phyloP scores from a whole-genome alignment of 2,113 vertebrate genomes.

The Peromyscus californicus region DNA sequence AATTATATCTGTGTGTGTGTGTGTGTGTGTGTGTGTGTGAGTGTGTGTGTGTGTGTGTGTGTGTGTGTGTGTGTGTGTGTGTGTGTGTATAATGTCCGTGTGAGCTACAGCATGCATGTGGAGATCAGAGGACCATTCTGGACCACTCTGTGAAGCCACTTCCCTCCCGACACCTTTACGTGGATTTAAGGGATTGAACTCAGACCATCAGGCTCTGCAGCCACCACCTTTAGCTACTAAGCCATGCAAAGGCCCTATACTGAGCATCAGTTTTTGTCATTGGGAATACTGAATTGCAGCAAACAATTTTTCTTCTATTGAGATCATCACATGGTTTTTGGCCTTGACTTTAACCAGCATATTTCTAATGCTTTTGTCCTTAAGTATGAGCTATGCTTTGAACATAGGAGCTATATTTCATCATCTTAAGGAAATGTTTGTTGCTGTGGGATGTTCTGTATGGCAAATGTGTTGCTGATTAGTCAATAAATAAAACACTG shows the following conservation, averaged over 20 bases:
- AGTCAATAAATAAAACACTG: too few species aligned
- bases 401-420: background rate
- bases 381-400: background rate
- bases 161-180: background rate
- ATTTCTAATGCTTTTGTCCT: conserved; percentile 4
- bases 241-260: too few species aligned
- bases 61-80: too few species aligned
- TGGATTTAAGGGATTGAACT: background rate
- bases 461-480: too few species aligned
- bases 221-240: background rate
- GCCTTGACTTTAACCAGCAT: background rate
- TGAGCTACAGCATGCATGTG: background rate
- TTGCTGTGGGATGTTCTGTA: too few species aligned
- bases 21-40: too few species aligned
- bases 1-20: background rate
- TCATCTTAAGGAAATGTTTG: background rate
- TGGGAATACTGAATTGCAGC: background rate
- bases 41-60: too few species aligned
- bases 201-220: background rate
- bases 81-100: background rate
- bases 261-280: background rate
- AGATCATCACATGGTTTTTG: background rate
- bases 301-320: background rate
- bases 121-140: background rate
- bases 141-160: background rate